Percentiles rank a stretch among this genome's conserved stretches.
phyloP scores from a whole-genome alignment of 1,140 invertebrate genomes.

The Nomia melanderi region DNA sequence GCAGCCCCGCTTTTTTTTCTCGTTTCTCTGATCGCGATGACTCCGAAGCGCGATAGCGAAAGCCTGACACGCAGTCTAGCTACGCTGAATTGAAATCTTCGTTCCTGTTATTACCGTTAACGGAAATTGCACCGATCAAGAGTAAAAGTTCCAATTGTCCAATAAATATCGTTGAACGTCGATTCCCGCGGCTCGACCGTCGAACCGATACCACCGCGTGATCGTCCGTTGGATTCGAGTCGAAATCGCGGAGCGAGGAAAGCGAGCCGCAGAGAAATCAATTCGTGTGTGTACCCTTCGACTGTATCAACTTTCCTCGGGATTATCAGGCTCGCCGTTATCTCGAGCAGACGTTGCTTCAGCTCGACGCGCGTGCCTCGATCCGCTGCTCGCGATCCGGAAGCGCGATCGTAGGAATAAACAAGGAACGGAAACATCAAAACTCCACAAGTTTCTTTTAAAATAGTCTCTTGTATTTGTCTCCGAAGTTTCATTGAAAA shows the following conservation, averaged over 20 bases:
- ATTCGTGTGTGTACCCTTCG: neutral
- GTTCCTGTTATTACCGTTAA: neutral
- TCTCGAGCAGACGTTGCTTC: neutral
- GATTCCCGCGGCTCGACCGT: neutral
- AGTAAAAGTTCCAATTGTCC: neutral
- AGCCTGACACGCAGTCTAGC: neutral
- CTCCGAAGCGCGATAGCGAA: neutral
- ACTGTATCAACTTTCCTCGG: neutral
- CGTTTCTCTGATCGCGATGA: neutral
- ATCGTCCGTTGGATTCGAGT: neutral
- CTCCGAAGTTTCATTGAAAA: conserved; percentile 70
- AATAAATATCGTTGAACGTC: neutral
- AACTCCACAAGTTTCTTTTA: conserved; percentile 63
- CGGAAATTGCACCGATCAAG: neutral
- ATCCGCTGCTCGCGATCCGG: neutral
- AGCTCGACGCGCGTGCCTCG: neutral
- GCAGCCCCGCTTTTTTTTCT: neutral
- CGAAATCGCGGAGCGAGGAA: too few relatives aligned
- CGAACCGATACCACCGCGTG: neutral
- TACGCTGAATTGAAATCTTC: neutral
- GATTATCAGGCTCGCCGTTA: neutral
- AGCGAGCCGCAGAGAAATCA: neutral
- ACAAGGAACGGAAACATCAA: neutral
- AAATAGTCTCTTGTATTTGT: conserved; percentile 78
- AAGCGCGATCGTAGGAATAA: neutral